A percentile compares a stretch with the other conserved stretches of the same genome.
Evolutionary conservation across 2,888 invertebrate genomes (phyloP).

Genomic region (Allophyes oxyacanthae): DNA sequence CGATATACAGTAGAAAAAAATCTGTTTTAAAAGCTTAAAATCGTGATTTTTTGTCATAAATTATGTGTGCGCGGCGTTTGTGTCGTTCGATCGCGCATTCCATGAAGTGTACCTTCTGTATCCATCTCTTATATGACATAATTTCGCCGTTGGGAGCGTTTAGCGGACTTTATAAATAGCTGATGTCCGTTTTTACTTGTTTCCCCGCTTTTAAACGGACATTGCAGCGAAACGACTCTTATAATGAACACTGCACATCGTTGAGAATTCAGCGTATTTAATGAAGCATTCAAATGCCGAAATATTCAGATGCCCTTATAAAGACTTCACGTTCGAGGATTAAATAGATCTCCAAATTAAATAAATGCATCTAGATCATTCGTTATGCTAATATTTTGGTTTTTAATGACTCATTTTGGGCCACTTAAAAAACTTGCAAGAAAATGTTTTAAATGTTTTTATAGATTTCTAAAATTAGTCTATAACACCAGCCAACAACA

Average conservation of each 20-base stretch:
- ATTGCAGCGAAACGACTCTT: constrained; percentile 33
- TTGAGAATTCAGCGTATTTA: constrained; percentile 20
- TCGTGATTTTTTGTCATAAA: too few relatives aligned
- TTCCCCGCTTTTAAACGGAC: constrained; percentile 52
- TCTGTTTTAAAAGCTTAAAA: too few relatives aligned
- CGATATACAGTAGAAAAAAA: too few relatives aligned
- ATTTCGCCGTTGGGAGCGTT: constrained; percentile 53
- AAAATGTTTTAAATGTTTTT: too few relatives aligned
- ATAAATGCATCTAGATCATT: too few relatives aligned
- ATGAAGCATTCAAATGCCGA: constrained; percentile 7
- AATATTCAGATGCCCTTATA: not conserved
- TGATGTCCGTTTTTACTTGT: constrained; percentile 58
- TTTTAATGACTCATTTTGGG: not conserved
- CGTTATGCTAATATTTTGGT: not conserved
- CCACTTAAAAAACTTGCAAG: too few relatives aligned
- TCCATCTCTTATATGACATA: constrained; percentile 16
- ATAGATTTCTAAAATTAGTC: too few relatives aligned
- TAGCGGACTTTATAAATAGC: constrained; percentile 61
- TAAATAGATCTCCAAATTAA: constrained; percentile 1
- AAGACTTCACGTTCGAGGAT: not conserved
- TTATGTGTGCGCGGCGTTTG: too few relatives aligned
- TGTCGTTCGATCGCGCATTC: too few relatives aligned
- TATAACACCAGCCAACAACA: too few relatives aligned
- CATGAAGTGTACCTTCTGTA: constrained; percentile 31
- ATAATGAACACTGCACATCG: constrained; percentile 22